These are phyloP conservation scores for Rhinichthys osculus DNA, from an alignment of 2,797 vertebrate species.

Conservation along the genomic window DNA sequence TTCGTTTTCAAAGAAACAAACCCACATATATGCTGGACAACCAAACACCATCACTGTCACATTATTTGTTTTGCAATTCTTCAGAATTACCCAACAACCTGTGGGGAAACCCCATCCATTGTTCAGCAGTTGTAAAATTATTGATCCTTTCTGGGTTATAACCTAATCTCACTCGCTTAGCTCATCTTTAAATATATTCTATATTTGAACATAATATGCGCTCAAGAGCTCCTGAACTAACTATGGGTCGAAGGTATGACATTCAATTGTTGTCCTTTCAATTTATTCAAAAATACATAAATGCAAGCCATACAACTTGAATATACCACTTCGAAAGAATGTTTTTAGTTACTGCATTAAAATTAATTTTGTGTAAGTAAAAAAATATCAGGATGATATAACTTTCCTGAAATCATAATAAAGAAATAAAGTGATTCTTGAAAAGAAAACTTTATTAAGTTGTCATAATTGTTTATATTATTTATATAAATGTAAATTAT, in stretches of 20 bases:
- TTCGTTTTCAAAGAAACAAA: conserved; percentile 6
- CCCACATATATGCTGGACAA: background rate
- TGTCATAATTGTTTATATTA: background rate
- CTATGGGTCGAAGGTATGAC: background rate
- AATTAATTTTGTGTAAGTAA: background rate
- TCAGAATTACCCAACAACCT: conserved; percentile 8
- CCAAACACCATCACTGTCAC: conserved; percentile 8
- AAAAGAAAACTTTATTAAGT: background rate
- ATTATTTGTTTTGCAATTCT: conserved; percentile 5
- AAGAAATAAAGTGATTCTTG: background rate
- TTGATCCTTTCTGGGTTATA: background rate
- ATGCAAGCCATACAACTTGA: background rate
- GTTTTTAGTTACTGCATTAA: background rate
- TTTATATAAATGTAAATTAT: background rate
- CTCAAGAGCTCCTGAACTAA: background rate
- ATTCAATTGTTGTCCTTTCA: background rate
- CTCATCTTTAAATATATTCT: background rate
- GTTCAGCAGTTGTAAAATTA: background rate
- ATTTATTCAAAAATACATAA: background rate
- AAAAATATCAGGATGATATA: background rate
- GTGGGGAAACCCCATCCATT: background rate
- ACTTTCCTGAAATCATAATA: background rate
- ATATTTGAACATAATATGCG: background rate
- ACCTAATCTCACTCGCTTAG: background rate
- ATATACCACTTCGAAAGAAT: background rate